Conservation (phyloP, 2,888 invertebrate species). For the Eupelmus urozonus region DNA sequence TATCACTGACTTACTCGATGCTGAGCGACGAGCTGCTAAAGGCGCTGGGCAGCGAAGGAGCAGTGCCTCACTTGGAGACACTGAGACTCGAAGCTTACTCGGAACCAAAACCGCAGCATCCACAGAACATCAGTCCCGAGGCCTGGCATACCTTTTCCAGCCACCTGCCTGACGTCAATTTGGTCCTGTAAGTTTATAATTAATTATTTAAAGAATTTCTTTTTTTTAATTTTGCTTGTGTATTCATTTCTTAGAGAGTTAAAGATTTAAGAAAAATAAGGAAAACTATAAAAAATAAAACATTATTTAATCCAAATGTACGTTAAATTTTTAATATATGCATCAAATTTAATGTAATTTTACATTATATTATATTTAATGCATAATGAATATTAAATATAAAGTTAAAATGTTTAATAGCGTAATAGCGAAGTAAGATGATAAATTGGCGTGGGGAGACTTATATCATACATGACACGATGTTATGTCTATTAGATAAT, state of each 20-base stretch:
- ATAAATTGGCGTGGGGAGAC: too few relatives aligned
- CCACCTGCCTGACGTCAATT: constrained; percentile 70
- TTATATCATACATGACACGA: too few relatives aligned
- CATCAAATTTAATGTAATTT: too few relatives aligned
- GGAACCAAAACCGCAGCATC: constrained; percentile 68
- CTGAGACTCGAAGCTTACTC: constrained; percentile 71
- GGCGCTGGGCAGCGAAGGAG: constrained; percentile 67
- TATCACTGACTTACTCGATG: constrained; percentile 73
- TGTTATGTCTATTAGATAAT: too few relatives aligned
- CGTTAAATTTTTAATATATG: too few relatives aligned
- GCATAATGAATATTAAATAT: too few relatives aligned
- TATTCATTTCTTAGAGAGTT: neutral
- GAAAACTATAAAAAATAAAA: too few relatives aligned
- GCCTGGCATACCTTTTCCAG: constrained; percentile 70
- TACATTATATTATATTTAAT: too few relatives aligned
- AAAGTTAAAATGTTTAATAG: too few relatives aligned
- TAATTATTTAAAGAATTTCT: neutral
- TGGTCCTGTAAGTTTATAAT: constrained; percentile 70
- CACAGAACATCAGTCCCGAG: constrained; percentile 66
- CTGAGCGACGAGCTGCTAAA: constrained; percentile 73
- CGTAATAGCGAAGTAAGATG: too few relatives aligned
- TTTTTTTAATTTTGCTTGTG: neutral
- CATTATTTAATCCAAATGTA: too few relatives aligned
- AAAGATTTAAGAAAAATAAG: neutral
- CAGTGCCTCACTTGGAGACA: constrained; percentile 67